Conservation (phyloP, 1,140 invertebrate genomes). For the Dryas iulia region DNA sequence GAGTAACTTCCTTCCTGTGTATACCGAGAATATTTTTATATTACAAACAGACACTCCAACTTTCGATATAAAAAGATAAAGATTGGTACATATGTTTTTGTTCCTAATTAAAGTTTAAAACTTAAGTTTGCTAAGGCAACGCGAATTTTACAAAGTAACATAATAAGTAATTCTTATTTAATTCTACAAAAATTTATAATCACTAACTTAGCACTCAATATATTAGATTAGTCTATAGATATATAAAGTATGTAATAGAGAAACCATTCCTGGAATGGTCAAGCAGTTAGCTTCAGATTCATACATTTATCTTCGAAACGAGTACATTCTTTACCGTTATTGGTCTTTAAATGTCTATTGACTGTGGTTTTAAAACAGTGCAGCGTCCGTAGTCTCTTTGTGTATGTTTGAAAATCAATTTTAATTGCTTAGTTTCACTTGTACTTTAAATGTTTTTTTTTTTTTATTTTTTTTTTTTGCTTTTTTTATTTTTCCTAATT, state of each 20-base stretch:
- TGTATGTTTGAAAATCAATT: not conserved
- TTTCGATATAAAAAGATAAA: no score
- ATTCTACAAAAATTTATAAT: no score
- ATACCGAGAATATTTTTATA: no score
- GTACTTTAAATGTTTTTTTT: not conserved
- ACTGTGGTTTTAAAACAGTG: not conserved
- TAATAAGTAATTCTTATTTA: no score
- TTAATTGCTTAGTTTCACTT: not conserved
- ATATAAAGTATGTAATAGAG: not conserved
- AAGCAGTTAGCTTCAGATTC: slow-evolving; percentile 1
- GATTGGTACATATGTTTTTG: no score
- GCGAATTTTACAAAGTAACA: no score
- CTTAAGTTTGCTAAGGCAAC: no score
- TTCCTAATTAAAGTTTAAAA: no score
- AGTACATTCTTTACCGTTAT: not conserved
- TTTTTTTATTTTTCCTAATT: not conserved
- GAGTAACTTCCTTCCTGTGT: no score
- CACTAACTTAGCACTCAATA: no score
- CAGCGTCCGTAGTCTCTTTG: not conserved
- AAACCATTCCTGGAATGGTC: not conserved
- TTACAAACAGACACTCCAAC: no score
- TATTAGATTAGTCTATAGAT: no score
- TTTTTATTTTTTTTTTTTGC: not conserved
- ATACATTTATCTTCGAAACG: slow-evolving; percentile 3
- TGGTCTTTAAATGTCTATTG: slow-evolving; percentile 2